These are phyloP conservation scores for Nemurella pictetii DNA, from an alignment of 2,888 invertebrate species.

Conservation along the genomic window DNA sequence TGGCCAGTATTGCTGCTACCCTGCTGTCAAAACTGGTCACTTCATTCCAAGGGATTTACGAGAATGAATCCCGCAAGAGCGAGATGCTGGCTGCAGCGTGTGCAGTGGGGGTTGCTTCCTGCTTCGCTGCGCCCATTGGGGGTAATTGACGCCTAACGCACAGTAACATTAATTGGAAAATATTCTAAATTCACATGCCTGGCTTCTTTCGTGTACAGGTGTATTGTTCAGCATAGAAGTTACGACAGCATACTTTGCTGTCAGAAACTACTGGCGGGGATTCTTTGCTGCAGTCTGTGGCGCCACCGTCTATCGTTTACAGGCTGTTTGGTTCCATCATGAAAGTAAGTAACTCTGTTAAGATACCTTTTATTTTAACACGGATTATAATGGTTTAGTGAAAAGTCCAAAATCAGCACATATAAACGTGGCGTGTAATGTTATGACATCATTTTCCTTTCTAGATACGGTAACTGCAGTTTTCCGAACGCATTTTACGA, in stretches of 20 bases:
- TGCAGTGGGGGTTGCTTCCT: conserved; percentile 92
- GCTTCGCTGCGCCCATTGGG: conserved; percentile 86
- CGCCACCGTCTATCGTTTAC: conserved; percentile 89
- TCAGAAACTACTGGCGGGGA: conserved; percentile 97
- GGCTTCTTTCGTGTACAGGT: conserved; percentile 59
- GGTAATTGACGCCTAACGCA: not conserved
- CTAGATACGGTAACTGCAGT: conserved; percentile 92
- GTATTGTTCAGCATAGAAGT: conserved; percentile 99
- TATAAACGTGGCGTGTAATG: too few species aligned
- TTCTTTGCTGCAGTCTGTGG: conserved; percentile 98
- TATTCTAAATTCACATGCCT: not conserved
- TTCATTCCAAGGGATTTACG: conserved; percentile 92
- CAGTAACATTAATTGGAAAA: not conserved
- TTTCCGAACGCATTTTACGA: conserved; percentile 88
- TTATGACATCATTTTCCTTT: conserved; percentile 40
- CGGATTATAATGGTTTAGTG: too few species aligned
- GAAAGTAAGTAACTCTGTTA: conserved; percentile 54
- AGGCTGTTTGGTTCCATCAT: conserved; percentile 94
- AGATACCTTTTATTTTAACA: too few species aligned
- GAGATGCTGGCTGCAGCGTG: conserved; percentile 99
- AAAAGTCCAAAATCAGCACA: too few species aligned
- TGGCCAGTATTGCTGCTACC: conserved; percentile 94
- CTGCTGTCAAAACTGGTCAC: conserved; percentile 90
- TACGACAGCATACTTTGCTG: conserved; percentile 98
- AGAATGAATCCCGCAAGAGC: conserved; percentile 89